Evolutionary conservation across 2,113 vertebrate species (phyloP).

Genomic region (Pipa parva): DNA sequence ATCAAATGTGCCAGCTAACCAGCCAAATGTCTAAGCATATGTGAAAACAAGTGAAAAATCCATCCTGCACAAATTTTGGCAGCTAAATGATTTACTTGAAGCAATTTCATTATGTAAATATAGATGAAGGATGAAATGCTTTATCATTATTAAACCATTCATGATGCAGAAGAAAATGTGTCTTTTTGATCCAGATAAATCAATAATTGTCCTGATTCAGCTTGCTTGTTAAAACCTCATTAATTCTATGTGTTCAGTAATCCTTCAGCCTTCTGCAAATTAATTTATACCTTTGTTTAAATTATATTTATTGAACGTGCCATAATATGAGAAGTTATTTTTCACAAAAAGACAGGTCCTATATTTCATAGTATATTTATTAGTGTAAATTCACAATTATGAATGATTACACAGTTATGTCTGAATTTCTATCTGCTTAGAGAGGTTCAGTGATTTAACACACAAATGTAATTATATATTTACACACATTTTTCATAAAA

Average conservation of each 20-base stretch:
- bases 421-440: background rate
- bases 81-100: slow-evolving; percentile 24
- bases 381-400: background rate
- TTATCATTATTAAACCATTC: slow-evolving; percentile 30
- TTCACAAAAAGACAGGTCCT: background rate
- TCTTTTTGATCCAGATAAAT: slow-evolving; percentile 37
- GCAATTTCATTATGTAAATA: slow-evolving; percentile 38
- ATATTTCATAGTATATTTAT: background rate
- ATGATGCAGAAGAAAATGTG: slow-evolving; percentile 23
- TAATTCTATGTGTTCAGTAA: slow-evolving; percentile 29
- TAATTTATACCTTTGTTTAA: slow-evolving; percentile 28
- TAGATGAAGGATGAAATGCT: slow-evolving; percentile 3
- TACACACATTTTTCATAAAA: background rate
- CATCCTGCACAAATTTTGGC: slow-evolving; percentile 5
- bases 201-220: slow-evolving; percentile 33
- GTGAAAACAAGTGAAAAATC: background rate
- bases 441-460: background rate
- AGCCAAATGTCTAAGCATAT: background rate
- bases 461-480: background rate
- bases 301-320: slow-evolving; percentile 26
- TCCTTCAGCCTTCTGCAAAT: slow-evolving; percentile 8
- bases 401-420: background rate
- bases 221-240: slow-evolving; percentile 36
- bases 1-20: too few species aligned
- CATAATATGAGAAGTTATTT: background rate